Base-by-base conservation (phyloP, 1,140 invertebrate genomes). In the Neocloeon triangulifer region DNA sequence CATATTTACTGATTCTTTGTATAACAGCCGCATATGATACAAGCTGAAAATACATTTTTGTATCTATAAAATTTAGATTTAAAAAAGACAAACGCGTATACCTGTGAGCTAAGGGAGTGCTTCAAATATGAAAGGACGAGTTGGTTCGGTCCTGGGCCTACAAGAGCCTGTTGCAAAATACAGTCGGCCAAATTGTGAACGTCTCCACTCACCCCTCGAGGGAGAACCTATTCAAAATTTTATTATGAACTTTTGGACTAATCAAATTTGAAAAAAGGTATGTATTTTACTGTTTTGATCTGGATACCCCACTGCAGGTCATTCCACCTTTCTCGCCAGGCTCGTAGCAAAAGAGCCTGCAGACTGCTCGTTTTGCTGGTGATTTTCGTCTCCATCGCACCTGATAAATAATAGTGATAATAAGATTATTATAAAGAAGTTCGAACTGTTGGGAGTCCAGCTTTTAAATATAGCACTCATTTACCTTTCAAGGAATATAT, bases 261-360 rank as follows among this genome's bases (percentile, higher is more conserved):
- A 35, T 7, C 10, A 12, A 25, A 16, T 9, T 17, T n/a, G 10
- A 34, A 21, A 29, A 33, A 19, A 25, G 22, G 5, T 17, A 25
- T 25, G 7, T 14, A 26, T 45, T 48, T 55, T 47, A 68, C 77
- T 15, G 76, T 78, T 61, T 92, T 91, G 19, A 92, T 82, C 48
- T 89, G 80, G 36, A 91, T 88, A 18, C 85, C 85, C 85, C 85
- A 95, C 52, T 89, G 78, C 17, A 89, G 64, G 56, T 92, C 85
- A 8, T 74, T 76, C 86, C 86, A 94, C 32, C 86, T 60, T 58
- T 92, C 85, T 43, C 82, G 61, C 86, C 86, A 95, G 25, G 86
- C 88, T 53, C 71, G 64, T 18, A 89, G 53, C 36, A 92, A 61
- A 7, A 88, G 57, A 34, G 75, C 73, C 56, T 84, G 85, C n/a